Percentiles rank a stretch among this genome's conserved stretches.
Evolutionary conservation across 2,113 vertebrate species (phyloP).

Genomic region (Typhlomys cinereus): DNA sequence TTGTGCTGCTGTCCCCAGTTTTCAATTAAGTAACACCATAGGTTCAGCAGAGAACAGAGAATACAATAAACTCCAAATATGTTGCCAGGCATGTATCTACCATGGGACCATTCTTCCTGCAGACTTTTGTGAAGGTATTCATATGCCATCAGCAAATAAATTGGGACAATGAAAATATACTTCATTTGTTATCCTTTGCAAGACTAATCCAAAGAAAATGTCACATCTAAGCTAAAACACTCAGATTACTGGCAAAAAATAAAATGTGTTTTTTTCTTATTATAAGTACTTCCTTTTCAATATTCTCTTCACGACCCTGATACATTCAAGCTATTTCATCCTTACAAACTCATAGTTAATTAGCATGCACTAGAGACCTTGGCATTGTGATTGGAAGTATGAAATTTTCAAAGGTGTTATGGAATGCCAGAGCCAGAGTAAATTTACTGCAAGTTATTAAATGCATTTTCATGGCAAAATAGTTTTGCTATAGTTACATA

Average conservation of each 20-base stretch:
- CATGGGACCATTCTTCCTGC: background rate
- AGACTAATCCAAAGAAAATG: constrained; percentile 6
- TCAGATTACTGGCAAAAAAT: background rate
- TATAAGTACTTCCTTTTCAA: background rate
- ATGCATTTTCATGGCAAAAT: background rate
- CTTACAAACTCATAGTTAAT: background rate
- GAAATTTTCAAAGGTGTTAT: constrained; percentile 30
- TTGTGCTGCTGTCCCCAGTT: background rate
- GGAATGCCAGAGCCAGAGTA: background rate
- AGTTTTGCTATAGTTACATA: background rate
- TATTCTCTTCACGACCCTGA: background rate
- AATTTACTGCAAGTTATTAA: background rate
- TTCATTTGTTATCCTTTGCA: background rate
- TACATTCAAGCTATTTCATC: background rate
- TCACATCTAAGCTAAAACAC: background rate
- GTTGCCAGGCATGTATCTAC: background rate
- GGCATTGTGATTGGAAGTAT: background rate
- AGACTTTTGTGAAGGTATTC: constrained; percentile 40
- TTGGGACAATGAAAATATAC: background rate
- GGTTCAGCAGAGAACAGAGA: background rate
- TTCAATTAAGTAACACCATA: constrained; percentile 34
- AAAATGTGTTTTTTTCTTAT: background rate
- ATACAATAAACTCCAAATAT: constrained; percentile 13
- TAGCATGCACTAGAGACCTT: background rate
- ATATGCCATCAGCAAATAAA: constrained; percentile 28